Conservation (phyloP, 1,140 invertebrate species). For the Dysdera silvatica region DNA sequence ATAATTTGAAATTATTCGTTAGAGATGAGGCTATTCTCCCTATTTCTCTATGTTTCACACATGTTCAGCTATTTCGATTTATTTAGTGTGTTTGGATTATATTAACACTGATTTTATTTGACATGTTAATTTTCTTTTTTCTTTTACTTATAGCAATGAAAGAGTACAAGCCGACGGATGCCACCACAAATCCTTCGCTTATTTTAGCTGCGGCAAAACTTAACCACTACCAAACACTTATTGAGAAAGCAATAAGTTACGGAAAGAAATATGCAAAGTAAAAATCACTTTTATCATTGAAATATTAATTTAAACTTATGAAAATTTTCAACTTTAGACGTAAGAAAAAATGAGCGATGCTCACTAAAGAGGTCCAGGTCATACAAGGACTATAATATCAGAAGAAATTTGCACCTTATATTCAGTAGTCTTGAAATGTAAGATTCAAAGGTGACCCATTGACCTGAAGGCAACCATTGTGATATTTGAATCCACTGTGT, state of each 20-base stretch:
- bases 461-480: too few relatives aligned
- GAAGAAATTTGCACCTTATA: too few relatives aligned
- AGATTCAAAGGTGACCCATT: too few relatives aligned
- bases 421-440: too few relatives aligned
- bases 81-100: constrained; percentile 65
- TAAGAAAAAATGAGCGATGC: too few relatives aligned
- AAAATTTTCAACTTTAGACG: too few relatives aligned
- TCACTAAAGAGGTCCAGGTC: too few relatives aligned
- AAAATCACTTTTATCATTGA: neutral
- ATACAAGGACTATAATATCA: too few relatives aligned
- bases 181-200: constrained; percentile 97
- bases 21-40: neutral
- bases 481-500: too few relatives aligned
- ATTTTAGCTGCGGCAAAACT: constrained; percentile 87
- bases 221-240: constrained; percentile 78
- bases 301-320: neutral
- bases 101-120: constrained; percentile 2
- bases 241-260: constrained; percentile 82
- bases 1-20: neutral
- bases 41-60: constrained; percentile 2
- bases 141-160: constrained; percentile 70
- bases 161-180: constrained; percentile 96
- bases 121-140: neutral
- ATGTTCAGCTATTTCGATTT: constrained; percentile 53
- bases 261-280: constrained; percentile 63